A percentile compares a stretch with the other conserved stretches of the same genome.
These are phyloP conservation scores for Odontomachus brunneus DNA, from an alignment of 1,140 invertebrate genomes.

Conservation along the genomic window DNA sequence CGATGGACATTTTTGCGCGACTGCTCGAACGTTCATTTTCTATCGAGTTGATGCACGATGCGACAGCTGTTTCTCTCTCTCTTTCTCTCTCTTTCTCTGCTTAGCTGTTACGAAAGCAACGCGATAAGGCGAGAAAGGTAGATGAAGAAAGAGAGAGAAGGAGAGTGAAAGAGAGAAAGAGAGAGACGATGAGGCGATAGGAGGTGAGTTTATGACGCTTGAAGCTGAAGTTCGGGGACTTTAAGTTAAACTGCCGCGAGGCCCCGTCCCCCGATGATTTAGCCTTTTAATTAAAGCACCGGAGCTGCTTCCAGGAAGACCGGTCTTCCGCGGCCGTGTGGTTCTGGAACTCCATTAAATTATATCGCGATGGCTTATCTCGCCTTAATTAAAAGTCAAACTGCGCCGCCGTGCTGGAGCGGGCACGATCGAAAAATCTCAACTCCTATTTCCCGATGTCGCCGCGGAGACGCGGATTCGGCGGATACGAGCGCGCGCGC, in stretches of 20 bases:
- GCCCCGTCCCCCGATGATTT: conserved; percentile 20
- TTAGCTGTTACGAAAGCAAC: conserved; percentile 35
- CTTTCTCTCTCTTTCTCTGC: too few species aligned
- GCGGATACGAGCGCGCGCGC: too few species aligned
- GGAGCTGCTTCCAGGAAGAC: conserved; percentile 28
- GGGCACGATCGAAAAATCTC: conserved; percentile 14
- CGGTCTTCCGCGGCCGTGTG: neutral
- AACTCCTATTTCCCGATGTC: conserved; percentile 14
- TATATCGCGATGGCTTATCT: conserved; percentile 40
- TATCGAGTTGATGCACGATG: conserved; percentile 10
- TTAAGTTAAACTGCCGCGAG: conserved; percentile 21
- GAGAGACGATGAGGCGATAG: conserved; percentile 13
- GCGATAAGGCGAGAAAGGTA: conserved; percentile 5
- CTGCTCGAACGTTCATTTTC: conserved; percentile 28
- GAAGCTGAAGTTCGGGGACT: conserved; percentile 1
- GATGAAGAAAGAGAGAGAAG: too few species aligned
- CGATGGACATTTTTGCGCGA: conserved; percentile 39
- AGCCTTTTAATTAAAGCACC: conserved; percentile 36
- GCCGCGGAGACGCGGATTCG: neutral
- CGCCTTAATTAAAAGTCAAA: conserved; percentile 38
- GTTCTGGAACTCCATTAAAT: conserved; percentile 27
- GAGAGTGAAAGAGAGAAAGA: too few species aligned
- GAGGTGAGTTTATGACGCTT: conserved; percentile 18
- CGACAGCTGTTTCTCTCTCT: too few species aligned
- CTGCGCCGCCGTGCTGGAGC: neutral